Conservation (phyloP, 23 tunicate genomes). For the Styela plicata region DNA sequence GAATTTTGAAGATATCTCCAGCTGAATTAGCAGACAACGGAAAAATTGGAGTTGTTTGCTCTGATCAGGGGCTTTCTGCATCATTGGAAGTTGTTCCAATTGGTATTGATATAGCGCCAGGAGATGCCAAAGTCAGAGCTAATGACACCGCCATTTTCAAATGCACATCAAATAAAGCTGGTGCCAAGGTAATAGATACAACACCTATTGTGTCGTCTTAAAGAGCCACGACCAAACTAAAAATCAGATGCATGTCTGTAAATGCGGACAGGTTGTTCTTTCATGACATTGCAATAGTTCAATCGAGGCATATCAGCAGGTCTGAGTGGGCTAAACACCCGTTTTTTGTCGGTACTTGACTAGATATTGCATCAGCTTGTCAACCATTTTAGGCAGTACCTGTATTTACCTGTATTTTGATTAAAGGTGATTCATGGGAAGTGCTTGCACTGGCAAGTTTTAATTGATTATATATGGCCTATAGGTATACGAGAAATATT, state of each 20-base stretch:
- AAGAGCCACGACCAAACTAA: too few species aligned
- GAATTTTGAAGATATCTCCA: constrained; percentile 20
- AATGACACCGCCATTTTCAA: constrained; percentile 6
- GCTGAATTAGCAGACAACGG: constrained; percentile 27
- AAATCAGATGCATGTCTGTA: background rate
- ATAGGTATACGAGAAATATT: too few species aligned
- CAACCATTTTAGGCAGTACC: background rate
- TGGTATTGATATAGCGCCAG: background rate
- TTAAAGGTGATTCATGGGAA: too few species aligned
- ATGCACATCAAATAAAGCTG: constrained; percentile 34
- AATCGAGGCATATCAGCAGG: too few species aligned
- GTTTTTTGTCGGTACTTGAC: too few species aligned
- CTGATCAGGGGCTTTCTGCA: background rate
- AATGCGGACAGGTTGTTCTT: too few species aligned
- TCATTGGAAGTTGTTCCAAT: constrained; percentile 25
- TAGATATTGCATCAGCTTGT: background rate
- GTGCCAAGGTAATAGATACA: constrained; percentile 15
- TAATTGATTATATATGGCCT: too few species aligned
- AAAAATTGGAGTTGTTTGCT: background rate
- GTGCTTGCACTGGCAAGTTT: too few species aligned
- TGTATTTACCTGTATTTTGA: too few species aligned
- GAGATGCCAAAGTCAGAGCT: constrained; percentile 5
- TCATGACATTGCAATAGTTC: too few species aligned
- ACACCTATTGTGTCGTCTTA: background rate
- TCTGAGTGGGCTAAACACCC: too few species aligned